Percentiles rank a stretch among this genome's conserved stretches.
Conservation (phyloP, 2,113 vertebrate species). For the Microtus ochrogaster region DNA sequence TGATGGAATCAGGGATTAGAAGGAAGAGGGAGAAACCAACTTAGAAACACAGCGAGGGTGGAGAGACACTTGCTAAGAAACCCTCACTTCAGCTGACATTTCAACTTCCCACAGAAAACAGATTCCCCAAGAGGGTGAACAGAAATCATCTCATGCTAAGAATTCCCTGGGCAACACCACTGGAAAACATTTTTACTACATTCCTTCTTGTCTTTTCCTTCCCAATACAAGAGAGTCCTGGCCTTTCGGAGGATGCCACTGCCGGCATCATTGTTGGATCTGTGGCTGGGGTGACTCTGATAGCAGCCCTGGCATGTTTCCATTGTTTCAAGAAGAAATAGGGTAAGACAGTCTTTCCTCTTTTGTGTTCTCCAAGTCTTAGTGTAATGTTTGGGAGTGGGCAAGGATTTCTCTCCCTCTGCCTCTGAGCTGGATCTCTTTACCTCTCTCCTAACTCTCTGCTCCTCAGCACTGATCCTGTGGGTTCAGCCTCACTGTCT, state of each 20-base stretch:
- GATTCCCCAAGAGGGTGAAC: no score
- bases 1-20: neutral
- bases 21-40: no score
- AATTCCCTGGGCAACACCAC: neutral
- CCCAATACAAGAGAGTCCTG: neutral
- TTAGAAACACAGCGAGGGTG: neutral
- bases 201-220: conserved; percentile 42
- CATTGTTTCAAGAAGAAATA: neutral
- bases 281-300: neutral
- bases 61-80: no score
- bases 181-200: neutral
- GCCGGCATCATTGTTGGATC: conserved; percentile 10
- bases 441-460: neutral
- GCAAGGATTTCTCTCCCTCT: no score
- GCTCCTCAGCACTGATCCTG: neutral
- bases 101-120: no score
- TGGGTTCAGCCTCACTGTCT: neutral
- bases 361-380: neutral
- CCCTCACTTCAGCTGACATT: no score
- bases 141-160: neutral
- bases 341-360: conserved; percentile 48
- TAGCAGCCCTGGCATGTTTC: neutral
- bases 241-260: neutral
- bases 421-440: no score
- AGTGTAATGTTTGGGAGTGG: no score